Evolutionary conservation across 2,797 vertebrate genomes (phyloP).

Genomic region (Chrysolophus pictus): DNA sequence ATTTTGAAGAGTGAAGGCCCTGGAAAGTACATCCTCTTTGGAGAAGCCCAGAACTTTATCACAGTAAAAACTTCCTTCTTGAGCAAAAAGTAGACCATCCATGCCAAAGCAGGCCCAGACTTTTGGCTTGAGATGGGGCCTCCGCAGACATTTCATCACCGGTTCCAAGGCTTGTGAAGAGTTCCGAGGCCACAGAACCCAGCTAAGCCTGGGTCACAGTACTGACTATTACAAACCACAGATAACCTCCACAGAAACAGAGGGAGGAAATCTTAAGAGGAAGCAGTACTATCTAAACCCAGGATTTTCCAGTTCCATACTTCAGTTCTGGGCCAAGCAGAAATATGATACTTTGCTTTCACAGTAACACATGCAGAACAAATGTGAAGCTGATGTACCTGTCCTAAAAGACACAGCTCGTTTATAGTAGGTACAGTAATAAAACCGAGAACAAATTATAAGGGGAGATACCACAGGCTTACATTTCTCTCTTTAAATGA

Average conservation of each 20-base stretch:
- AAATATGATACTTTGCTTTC: fast-evolving
- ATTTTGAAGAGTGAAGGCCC: neutral
- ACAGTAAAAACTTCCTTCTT: neutral
- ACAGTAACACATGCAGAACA: fast-evolving
- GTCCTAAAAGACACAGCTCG: neutral
- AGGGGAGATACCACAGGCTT: neutral
- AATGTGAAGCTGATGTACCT: neutral
- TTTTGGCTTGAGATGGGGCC: too few relatives aligned
- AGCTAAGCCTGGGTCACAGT: neutral
- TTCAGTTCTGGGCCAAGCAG: neutral
- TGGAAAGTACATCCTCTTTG: neutral
- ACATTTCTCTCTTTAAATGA: too few relatives aligned
- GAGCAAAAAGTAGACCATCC: neutral
- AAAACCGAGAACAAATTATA: fast-evolving
- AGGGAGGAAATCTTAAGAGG: too few relatives aligned
- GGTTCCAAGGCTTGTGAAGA: neutral
- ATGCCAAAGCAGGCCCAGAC: neutral
- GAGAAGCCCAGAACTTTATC: too few relatives aligned
- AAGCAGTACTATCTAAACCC: fast-evolving
- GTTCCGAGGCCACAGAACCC: neutral
- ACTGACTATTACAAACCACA: fast-evolving
- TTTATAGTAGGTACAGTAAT: fast-evolving
- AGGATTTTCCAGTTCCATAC: neutral
- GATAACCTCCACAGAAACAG: neutral
- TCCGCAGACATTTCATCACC: neutral